Percentiles rank a stretch among this genome's conserved stretches.
phyloP scores from a whole-genome alignment of 2,888 invertebrate species.

The Metalampra italica region DNA sequence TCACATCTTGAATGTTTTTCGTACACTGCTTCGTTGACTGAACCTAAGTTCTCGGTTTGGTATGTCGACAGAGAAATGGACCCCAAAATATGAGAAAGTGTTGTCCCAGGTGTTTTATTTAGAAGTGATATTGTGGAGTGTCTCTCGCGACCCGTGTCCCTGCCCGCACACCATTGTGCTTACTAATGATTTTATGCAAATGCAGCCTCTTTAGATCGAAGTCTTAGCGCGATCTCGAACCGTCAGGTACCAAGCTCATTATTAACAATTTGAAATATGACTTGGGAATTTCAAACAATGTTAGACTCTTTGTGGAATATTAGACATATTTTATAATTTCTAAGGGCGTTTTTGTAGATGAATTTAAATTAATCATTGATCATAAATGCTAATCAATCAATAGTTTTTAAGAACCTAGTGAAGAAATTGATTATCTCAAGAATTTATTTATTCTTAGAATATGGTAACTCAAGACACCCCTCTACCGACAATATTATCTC shows the following conservation, averaged over 20 bases:
- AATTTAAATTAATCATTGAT: too few relatives aligned
- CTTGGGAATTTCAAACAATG: constrained; percentile 64
- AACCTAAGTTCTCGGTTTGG: background rate
- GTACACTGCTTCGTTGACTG: constrained; percentile 35
- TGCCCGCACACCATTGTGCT: constrained; percentile 76
- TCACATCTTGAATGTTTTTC: constrained; percentile 12
- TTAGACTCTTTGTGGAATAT: constrained; percentile 7
- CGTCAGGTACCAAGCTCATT: constrained; percentile 77
- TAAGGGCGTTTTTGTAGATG: too few relatives aligned
- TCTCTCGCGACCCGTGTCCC: constrained; percentile 70
- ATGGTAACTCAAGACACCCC: too few relatives aligned
- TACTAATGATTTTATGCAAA: constrained; percentile 80
- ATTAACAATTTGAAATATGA: constrained; percentile 77
- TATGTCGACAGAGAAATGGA: constrained; percentile 29
- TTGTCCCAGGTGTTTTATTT: constrained; percentile 40
- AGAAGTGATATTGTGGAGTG: constrained; percentile 63
- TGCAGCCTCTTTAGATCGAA: constrained; percentile 78
- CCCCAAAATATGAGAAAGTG: background rate
- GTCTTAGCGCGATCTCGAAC: constrained; percentile 77
- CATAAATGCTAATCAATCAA: too few relatives aligned
- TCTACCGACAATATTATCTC: too few relatives aligned
- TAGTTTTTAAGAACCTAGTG: too few relatives aligned
- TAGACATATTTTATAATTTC: background rate
- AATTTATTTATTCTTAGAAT: too few relatives aligned
- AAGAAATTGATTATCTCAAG: too few relatives aligned